Evolutionary conservation across 2,113 vertebrate species (phyloP).

Genomic region (Peromyscus leucopus): DNA sequence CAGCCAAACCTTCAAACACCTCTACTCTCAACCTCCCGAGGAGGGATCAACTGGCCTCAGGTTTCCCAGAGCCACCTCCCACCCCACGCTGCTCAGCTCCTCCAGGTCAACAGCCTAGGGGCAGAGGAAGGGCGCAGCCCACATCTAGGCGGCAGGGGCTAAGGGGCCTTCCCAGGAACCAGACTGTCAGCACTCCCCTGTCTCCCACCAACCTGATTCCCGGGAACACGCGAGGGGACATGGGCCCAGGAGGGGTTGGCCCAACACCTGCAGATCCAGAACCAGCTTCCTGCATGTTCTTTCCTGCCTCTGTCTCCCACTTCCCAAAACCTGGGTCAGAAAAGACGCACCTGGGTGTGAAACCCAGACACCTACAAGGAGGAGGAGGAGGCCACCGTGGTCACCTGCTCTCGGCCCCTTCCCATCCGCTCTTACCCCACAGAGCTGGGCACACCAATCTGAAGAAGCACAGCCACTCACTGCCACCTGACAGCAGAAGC

Average conservation of each 20-base stretch:
- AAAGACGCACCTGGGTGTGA: background rate
- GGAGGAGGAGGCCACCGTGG: background rate
- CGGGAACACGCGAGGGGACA: background rate
- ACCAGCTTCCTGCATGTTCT: background rate
- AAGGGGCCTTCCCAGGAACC: background rate
- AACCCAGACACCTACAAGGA: background rate
- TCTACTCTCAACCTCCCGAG: constrained; percentile 76
- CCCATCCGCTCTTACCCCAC: background rate
- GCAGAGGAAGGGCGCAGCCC: background rate
- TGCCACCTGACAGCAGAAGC: background rate
- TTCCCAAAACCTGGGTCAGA: background rate
- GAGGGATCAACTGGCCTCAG: constrained; percentile 77
- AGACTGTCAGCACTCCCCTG: background rate
- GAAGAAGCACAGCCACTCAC: background rate
- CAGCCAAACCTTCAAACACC: constrained; percentile 78
- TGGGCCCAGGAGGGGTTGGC: background rate
- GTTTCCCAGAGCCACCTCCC: constrained; percentile 69
- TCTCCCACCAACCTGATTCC: background rate
- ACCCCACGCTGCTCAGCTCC: background rate
- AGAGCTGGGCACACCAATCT: background rate
- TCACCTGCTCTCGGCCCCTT: background rate
- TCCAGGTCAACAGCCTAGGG: constrained; percentile 43
- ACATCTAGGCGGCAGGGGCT: background rate
- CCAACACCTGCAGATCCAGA: background rate
- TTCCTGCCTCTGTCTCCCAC: background rate